Conservation (phyloP, 2,797 vertebrate species). For the Galago senegalensis region DNA sequence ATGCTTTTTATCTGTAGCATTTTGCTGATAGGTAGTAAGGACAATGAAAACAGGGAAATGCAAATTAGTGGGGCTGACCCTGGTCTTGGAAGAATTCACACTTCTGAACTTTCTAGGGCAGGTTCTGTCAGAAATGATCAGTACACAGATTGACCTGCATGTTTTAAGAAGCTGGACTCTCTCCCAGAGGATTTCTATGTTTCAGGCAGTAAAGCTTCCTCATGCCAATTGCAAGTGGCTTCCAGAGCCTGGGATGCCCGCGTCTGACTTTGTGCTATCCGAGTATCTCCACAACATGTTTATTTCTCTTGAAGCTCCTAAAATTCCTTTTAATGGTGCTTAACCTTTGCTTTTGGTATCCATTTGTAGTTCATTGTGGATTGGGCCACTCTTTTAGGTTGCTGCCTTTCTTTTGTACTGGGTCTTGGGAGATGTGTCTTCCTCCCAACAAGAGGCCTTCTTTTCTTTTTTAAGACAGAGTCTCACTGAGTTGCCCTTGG, state of each 20-base stretch:
- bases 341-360: background rate
- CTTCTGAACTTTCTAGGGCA: background rate
- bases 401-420: background rate
- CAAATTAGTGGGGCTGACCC: background rate
- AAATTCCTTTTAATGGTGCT: background rate
- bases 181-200: background rate
- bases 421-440: background rate
- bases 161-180: background rate
- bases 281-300: background rate
- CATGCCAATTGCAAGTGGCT: background rate
- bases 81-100: background rate
- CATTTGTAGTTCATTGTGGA: background rate
- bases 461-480: background rate
- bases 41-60: constrained; percentile 6
- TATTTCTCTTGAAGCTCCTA: background rate
- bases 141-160: background rate
- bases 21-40: background rate
- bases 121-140: background rate
- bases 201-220: background rate
- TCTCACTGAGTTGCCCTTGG: background rate
- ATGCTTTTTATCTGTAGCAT: constrained; percentile 10
- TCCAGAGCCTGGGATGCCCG: background rate
- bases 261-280: background rate
- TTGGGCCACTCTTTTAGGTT: background rate
- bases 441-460: background rate